Evolutionary conservation across 2,888 invertebrate genomes (phyloP).

Genomic region (Drosophila neonasuta): DNA sequence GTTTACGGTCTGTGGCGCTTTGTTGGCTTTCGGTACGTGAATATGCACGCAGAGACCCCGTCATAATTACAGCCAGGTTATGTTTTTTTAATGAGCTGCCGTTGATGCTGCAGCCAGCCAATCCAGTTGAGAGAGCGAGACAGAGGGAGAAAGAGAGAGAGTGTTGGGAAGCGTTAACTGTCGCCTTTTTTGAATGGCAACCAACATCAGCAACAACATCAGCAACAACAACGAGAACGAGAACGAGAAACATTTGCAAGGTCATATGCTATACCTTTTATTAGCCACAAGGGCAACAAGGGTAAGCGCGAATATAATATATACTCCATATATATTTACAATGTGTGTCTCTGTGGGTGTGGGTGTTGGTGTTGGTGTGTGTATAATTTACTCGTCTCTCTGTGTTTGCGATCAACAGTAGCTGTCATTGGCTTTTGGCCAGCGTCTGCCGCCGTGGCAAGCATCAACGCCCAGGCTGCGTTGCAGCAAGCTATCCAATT

Average conservation of each 20-base stretch:
- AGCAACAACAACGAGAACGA: no score
- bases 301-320: neutral
- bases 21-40: conserved; percentile 18
- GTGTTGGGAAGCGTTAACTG: conserved; percentile 10
- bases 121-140: neutral
- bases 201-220: neutral
- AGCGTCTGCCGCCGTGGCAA: neutral
- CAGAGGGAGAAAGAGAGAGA: no score
- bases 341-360: no score
- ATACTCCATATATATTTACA: neutral
- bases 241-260: conserved; percentile 23
- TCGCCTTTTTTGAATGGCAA: conserved; percentile 12
- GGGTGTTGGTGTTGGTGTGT: neutral
- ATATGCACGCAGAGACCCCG: conserved; percentile 30
- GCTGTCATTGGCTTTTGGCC: neutral
- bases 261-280: conserved; percentile 26
- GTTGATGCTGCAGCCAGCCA: conserved; percentile 1
- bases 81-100: conserved; percentile 71
- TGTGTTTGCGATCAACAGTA: conserved; percentile 3
- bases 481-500: conserved; percentile 33
- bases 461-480: conserved; percentile 24
- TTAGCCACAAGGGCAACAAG: conserved; percentile 25
- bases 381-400: conserved; percentile 12
- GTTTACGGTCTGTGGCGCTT: conserved; percentile 38
- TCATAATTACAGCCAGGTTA: conserved; percentile 65